Evolutionary conservation across 2,797 vertebrate genomes (phyloP), one percentile per base, ranked within the genome.

Genomic region (Chelmon rostratus): DNA sequence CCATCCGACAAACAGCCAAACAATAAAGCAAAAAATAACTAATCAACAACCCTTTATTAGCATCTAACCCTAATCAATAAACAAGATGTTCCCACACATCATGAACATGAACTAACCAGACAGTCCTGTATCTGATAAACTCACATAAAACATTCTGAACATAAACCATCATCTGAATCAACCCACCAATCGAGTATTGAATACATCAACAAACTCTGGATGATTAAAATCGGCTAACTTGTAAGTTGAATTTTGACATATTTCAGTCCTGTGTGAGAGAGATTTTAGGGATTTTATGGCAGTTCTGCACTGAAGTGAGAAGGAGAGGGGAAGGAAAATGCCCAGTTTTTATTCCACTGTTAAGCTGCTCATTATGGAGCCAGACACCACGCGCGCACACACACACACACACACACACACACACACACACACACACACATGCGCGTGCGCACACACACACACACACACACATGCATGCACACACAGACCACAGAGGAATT

Each of bases 401-500:
- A 63, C 63, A 52, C 61, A 62, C 42, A 56, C 54, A 70, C 46
- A 62, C 58, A 75, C 52, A 12, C 65, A 76, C 38, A 31, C 53
- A 57, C 46, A 50, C 47, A 59, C 61, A 73, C 71, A 37, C 37
- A 52, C 23, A 78, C 57, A 67, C 76, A 64, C 62, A 28, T 49
- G 70, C 76, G 28, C 62, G 68, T 68, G 59, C 62, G 79, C 73
- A 78, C 66, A 61, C 79, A 78, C 63, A 66, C 37, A 46, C n/a
- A 78, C 57, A 67, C 76, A 59, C 62, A 28, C 49, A 69, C 76
- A 25, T 62, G 68, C 68, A 62, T 61, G 79, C 73, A 78, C 67
- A 61, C 79, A 78, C 63, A 67, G 53, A 88, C 89, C 87, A 64
- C 90, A 86, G 88, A 95, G 93, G 95, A 96, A 96, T 96, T 95